Conservation (phyloP, 2,797 vertebrate species). For the Poecile montanus region DNA sequence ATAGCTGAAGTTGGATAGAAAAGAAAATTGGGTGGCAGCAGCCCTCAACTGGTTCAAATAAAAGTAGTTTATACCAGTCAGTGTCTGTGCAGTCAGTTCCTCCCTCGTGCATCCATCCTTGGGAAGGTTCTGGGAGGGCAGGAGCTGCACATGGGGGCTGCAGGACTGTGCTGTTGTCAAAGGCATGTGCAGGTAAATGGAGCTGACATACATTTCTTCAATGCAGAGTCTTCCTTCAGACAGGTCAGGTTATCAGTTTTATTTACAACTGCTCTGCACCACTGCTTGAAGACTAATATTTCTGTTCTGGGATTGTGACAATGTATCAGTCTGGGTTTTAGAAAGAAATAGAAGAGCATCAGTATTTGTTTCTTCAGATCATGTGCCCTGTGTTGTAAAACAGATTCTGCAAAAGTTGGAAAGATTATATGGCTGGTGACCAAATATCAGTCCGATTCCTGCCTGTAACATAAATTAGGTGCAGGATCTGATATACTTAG, state of each 20-base stretch:
- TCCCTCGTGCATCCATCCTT: background rate
- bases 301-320: background rate
- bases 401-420: background rate
- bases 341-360: background rate
- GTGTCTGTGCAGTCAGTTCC: background rate
- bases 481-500: background rate
- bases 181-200: background rate
- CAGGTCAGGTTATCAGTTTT: background rate
- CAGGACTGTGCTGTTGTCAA: background rate
- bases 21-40: background rate
- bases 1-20: background rate
- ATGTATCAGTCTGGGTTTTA: background rate
- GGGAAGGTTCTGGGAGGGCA: background rate
- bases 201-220: background rate
- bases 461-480: background rate
- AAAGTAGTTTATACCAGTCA: background rate
- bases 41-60: fast-evolving
- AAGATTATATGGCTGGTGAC: background rate
- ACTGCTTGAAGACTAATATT: background rate
- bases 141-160: background rate
- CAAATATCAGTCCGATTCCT: background rate
- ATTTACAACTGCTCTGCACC: background rate
- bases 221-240: background rate
- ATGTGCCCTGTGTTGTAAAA: background rate
- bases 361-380: background rate